These are phyloP conservation scores for Vanessa atalanta DNA, from an alignment of 1,140 invertebrate genomes.

Conservation along the genomic window DNA sequence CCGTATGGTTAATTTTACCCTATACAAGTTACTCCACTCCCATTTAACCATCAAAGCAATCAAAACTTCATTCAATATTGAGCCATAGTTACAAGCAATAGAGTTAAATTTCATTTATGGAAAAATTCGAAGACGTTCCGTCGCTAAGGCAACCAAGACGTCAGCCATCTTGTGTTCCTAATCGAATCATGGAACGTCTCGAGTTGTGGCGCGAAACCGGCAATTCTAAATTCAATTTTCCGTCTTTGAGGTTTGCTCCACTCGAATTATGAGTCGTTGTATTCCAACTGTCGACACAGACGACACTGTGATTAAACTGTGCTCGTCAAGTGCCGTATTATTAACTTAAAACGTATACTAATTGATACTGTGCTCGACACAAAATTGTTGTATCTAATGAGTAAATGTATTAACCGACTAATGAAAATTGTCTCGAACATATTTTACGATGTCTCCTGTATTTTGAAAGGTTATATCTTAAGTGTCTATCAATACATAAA, in stretches of 20 bases:
- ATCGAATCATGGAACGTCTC: slow-evolving; percentile 67
- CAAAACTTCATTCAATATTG: slow-evolving; percentile 32
- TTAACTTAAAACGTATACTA: slow-evolving; percentile 8
- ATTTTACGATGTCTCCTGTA: background rate
- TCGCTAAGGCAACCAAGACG: slow-evolving; percentile 64
- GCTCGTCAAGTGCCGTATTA: slow-evolving; percentile 1
- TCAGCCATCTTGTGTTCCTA: slow-evolving; percentile 66
- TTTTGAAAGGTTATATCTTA: background rate
- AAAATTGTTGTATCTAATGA: slow-evolving; percentile 4
- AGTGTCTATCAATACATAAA: too few species aligned
- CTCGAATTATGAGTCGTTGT: slow-evolving; percentile 39
- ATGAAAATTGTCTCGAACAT: background rate
- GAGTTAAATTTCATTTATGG: slow-evolving; percentile 40
- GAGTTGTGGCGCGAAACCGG: slow-evolving; percentile 65
- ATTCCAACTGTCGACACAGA: slow-evolving; percentile 4
- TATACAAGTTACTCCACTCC: slow-evolving; percentile 4
- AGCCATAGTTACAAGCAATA: slow-evolving; percentile 36
- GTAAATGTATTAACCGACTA: background rate
- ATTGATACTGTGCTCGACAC: background rate
- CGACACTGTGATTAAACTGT: slow-evolving; percentile 6
- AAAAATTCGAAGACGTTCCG: slow-evolving; percentile 51
- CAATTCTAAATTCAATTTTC: slow-evolving; percentile 61
- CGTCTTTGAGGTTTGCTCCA: slow-evolving; percentile 65
- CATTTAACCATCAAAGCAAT: slow-evolving; percentile 28
- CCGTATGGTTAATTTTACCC: slow-evolving; percentile 35